Conservation (phyloP, 2,113 vertebrate genomes). For the Kryptolebias marmoratus region DNA sequence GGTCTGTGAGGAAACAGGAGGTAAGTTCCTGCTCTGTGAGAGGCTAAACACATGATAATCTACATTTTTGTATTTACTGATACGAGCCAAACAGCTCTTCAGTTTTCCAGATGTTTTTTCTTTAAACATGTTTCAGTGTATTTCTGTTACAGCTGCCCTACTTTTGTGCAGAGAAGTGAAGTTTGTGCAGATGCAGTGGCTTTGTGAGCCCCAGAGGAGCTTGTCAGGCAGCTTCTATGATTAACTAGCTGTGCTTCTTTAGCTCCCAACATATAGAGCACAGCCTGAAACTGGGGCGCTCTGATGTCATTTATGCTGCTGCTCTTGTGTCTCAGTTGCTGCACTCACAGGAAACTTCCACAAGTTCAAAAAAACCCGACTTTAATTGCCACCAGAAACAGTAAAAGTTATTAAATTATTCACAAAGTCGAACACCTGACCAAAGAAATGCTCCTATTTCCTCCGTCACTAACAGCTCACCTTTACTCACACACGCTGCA, state of each 20-base stretch:
- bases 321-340: conserved; percentile 2
- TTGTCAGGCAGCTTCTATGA: conserved; percentile 36
- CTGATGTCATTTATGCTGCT: not conserved
- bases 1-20: conserved; percentile 53
- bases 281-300: conserved; percentile 29
- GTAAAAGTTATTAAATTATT: conserved; percentile 16
- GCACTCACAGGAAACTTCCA: not conserved
- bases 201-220: conserved; percentile 31
- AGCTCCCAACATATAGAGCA: conserved; percentile 31
- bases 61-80: not conserved
- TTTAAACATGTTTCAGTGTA: not conserved
- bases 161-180: conserved; percentile 21
- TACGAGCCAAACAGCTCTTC: not conserved
- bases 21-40: conserved; percentile 50
- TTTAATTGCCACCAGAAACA: conserved; percentile 1
- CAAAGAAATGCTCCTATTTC: conserved; percentile 3
- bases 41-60: conserved; percentile 8
- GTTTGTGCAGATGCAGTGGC: conserved; percentile 9
- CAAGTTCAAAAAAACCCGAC: not conserved
- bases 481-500: conserved; percentile 21
- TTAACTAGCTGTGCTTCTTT: conserved; percentile 36
- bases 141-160: conserved; percentile 34
- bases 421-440: conserved; percentile 9
- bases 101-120: not conserved
- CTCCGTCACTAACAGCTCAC: conserved; percentile 35